These are phyloP conservation scores for Entomobrya proxima DNA, from an alignment of 2,888 invertebrate genomes.

Conservation along the genomic window DNA sequence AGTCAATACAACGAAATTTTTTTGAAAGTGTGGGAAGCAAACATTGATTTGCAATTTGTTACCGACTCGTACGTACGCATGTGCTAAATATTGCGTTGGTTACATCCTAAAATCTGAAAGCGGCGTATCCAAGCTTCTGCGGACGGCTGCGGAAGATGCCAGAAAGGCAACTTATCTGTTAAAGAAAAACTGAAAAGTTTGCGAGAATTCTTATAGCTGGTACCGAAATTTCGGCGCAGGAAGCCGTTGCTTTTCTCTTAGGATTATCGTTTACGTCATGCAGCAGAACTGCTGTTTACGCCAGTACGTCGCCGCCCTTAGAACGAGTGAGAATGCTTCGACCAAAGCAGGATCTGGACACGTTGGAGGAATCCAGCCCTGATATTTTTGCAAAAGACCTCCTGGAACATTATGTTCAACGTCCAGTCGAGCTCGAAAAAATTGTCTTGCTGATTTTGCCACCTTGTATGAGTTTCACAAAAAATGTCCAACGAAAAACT, in stretches of 20 bases:
- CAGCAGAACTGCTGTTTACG: too few relatives aligned
- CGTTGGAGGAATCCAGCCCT: slow-evolving; percentile 39
- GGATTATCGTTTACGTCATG: too few relatives aligned
- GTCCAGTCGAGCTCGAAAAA: too few relatives aligned
- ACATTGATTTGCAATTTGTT: too few relatives aligned
- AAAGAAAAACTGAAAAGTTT: slow-evolving; percentile 24
- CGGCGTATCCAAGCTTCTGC: slow-evolving; percentile 72
- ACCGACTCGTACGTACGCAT: too few relatives aligned
- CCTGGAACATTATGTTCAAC: slow-evolving; percentile 75
- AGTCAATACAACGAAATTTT: too few relatives aligned
- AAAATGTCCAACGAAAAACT: too few relatives aligned
- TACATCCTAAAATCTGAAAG: slow-evolving; percentile 72
- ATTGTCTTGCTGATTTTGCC: too few relatives aligned
- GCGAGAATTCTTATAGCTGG: background rate
- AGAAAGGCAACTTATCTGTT: background rate
- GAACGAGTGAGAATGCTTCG: slow-evolving; percentile 52
- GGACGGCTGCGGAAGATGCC: slow-evolving; percentile 73
- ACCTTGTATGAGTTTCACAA: too few relatives aligned
- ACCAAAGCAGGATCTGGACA: slow-evolving; percentile 43
- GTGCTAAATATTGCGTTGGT: slow-evolving; percentile 76
- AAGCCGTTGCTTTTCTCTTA: slow-evolving; percentile 74
- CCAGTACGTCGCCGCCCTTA: too few relatives aligned
- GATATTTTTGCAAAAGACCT: slow-evolving; percentile 67
- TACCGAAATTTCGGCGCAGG: slow-evolving; percentile 75
- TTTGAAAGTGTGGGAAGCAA: too few relatives aligned